These are phyloP conservation scores for Entomobrya proxima DNA, from an alignment of 2,888 invertebrate species.

Conservation along the genomic window DNA sequence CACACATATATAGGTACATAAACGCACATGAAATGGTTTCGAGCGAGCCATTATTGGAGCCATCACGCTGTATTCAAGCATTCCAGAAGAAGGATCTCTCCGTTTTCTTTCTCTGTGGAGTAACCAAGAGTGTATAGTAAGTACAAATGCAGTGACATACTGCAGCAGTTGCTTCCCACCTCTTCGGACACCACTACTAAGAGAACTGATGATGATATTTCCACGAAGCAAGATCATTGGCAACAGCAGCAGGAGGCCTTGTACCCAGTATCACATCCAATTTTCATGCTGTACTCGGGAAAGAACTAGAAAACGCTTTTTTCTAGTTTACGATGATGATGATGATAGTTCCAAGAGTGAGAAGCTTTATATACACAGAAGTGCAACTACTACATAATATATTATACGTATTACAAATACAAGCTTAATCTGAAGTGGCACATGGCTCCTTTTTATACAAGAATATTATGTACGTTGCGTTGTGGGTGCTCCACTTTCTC, in stretches of 20 bases:
- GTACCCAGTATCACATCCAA: not conserved
- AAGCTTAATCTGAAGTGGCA: not conserved
- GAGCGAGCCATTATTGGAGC: too few species aligned
- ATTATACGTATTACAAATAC: not conserved
- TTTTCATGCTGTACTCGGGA: not conserved
- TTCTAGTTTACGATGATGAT: not conserved
- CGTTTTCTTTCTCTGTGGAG: too few species aligned
- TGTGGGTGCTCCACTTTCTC: slow-evolving; percentile 20
- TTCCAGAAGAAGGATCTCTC: too few species aligned
- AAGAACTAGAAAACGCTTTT: not conserved
- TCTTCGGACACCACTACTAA: not conserved
- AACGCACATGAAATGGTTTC: too few species aligned
- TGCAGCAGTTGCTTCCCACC: not conserved
- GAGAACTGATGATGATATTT: not conserved
- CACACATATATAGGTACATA: not conserved
- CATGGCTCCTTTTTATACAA: not conserved
- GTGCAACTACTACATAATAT: too few species aligned
- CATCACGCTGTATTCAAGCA: too few species aligned
- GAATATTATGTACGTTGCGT: not conserved
- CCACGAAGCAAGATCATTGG: slow-evolving; percentile 17
- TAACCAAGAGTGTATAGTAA: too few species aligned
- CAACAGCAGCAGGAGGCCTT: slow-evolving; percentile 31
- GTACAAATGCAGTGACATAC: not conserved
- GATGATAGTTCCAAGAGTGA: not conserved
- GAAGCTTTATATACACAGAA: too few species aligned